A percentile compares a stretch with the other conserved stretches of the same genome.
Evolutionary conservation across 2,113 vertebrate species (phyloP).

Genomic region (Eira barbara): DNA sequence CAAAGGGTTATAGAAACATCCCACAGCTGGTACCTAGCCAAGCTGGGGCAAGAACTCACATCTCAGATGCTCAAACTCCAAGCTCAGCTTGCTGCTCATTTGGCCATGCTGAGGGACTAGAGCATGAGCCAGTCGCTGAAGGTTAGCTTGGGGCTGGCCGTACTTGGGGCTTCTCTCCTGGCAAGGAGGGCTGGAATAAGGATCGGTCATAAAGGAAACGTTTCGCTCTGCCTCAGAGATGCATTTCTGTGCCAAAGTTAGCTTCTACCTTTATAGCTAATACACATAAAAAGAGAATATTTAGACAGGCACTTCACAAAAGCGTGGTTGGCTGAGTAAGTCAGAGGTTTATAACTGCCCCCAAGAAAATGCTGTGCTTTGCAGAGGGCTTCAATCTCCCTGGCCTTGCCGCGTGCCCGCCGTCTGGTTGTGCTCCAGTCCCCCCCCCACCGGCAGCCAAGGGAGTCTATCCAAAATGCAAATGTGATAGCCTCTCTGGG

Average conservation of each 20-base stretch:
- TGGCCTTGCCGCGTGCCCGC: background rate
- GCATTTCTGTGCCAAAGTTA: conserved; percentile 32
- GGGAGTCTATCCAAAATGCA: background rate
- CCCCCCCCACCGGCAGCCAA: background rate
- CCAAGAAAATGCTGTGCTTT: background rate
- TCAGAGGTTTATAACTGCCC: background rate
- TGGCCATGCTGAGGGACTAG: background rate
- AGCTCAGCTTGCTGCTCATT: background rate
- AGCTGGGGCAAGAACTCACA: background rate
- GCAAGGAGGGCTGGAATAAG: conserved; percentile 37
- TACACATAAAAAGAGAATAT: background rate
- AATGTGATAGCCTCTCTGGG: background rate
- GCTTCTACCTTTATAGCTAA: conserved; percentile 48
- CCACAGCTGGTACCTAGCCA: background rate
- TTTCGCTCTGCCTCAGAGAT: conserved; percentile 47
- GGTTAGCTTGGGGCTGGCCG: background rate
- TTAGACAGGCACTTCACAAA: conserved; percentile 25
- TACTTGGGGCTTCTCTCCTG: conserved; percentile 1
- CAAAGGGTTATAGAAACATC: background rate
- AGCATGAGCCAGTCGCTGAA: background rate
- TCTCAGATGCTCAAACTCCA: background rate
- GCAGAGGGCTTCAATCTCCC: background rate
- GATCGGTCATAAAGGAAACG: background rate
- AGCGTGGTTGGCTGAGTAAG: conserved; percentile 6
- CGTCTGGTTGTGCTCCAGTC: background rate